These are phyloP conservation scores for Stenichneumon culpator DNA, from an alignment of 2,888 invertebrate genomes.

Conservation along the genomic window DNA sequence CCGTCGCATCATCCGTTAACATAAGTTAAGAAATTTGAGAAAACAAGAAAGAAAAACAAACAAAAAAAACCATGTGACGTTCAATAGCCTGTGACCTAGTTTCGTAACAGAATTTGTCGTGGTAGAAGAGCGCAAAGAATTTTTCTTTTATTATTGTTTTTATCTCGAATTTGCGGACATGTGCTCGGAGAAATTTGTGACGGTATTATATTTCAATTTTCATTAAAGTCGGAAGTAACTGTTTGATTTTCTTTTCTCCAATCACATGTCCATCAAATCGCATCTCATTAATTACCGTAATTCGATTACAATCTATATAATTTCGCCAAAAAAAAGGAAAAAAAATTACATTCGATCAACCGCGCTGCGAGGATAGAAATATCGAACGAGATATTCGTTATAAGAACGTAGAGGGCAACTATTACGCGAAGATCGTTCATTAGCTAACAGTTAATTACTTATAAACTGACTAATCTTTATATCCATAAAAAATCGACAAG, in stretches of 20 bases:
- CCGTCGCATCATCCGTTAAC: neutral
- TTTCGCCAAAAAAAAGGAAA: neutral
- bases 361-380: slow-evolving; percentile 26
- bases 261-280: slow-evolving; percentile 20
- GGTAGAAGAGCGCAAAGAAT: slow-evolving; percentile 11
- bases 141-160: slow-evolving; percentile 7
- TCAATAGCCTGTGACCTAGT: neutral
- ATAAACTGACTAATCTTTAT: neutral
- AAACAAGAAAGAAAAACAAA: neutral
- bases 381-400: slow-evolving; percentile 16
- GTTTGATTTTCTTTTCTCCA: slow-evolving; percentile 30
- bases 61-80: neutral
- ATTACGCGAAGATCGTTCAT: slow-evolving; percentile 22
- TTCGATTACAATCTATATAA: neutral
- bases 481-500: neutral
- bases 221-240: neutral
- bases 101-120: slow-evolving; percentile 6
- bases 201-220: slow-evolving; percentile 22
- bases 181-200: neutral
- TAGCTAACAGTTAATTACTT: neutral
- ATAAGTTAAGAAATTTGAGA: neutral
- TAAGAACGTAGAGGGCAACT: neutral
- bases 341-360: neutral
- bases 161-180: slow-evolving; percentile 6
- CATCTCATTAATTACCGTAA: slow-evolving; percentile 3